Base-by-base conservation (phyloP, 2,888 invertebrate species). In the Falcaria lacertinaria region DNA sequence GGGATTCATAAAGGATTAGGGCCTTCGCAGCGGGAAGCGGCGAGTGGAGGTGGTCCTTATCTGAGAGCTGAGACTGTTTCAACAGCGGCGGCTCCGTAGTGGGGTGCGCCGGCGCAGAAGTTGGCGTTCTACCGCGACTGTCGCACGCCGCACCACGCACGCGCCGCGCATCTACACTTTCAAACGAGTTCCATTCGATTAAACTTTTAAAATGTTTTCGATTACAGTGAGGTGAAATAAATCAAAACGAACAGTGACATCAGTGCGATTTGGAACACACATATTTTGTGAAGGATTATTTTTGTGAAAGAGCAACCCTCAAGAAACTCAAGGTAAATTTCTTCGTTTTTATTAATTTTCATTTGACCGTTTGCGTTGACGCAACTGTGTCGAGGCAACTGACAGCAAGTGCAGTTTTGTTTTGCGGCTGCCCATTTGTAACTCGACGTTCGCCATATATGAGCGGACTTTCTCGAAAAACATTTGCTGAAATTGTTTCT, bases 161-260 rank as follows among this genome's bases (percentile, higher is more conserved):
- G 76, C 73, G 63, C 63, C 69, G 85, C 87, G 85, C 80, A 66
- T 28, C 37, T 39, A 38, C 52, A 73, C 65, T 63, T 60, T 64
- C 69, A 62, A 67, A 64, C 64, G 53, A 53, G 49, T 57, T 58
- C 65, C 60, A 68, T 60, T 59, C 57, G 52, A 63, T 64, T 69
- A 59, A 70, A 75, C 64, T 66, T 64, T 60, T 53, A 80, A 80
- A 75, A 87, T 88, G 88, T 78, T 67, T 75, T 70, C 75, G 59
- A 72, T 76, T 65, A 70, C 66, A 80, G 88, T 82, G 69, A 86
- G 73, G 87, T 88, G 88, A 86, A 63, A 59, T 58, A 54, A 52
- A 60, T 17, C 43, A 47, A 33, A 42, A 49, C 42, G 41, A 63
- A 61, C 48, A 62, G 72, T 77, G 75, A 49, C 48, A 54, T 5